Conservation (phyloP, 2,888 invertebrate genomes). For the Parascotia fuliginaria region DNA sequence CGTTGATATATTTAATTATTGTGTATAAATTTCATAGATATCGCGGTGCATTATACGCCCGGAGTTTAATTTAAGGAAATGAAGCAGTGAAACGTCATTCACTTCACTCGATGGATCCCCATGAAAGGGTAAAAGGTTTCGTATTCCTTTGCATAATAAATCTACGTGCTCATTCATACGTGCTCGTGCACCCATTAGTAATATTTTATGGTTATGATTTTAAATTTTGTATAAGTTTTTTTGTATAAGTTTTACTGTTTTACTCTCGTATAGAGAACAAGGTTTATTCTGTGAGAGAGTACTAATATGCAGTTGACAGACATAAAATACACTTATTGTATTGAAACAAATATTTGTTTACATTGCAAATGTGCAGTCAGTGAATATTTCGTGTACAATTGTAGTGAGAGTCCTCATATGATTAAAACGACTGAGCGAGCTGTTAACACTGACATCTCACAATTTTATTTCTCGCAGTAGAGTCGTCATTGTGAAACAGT, state of each 20-base stretch:
- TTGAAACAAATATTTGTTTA: too few species aligned
- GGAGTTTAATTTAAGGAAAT: constrained; percentile 2
- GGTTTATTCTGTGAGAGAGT: too few species aligned
- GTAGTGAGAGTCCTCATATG: neutral
- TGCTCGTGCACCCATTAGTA: too few species aligned
- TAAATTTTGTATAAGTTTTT: too few species aligned
- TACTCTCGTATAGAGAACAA: too few species aligned
- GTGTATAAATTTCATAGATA: too few species aligned
- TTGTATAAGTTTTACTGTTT: too few species aligned
- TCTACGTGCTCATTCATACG: constrained; percentile 2
- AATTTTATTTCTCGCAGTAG: constrained; percentile 35
- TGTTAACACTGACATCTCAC: constrained; percentile 37
- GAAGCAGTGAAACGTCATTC: constrained; percentile 1
- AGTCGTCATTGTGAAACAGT: constrained; percentile 52
- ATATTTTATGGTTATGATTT: too few species aligned
- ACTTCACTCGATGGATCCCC: constrained; percentile 5
- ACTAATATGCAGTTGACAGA: too few species aligned
- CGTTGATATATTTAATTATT: neutral
- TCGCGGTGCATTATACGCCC: constrained; percentile 4
- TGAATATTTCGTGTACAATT: constrained; percentile 7
- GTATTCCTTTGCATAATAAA: constrained; percentile 17
- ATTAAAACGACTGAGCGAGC: constrained; percentile 16
- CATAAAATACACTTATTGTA: too few species aligned
- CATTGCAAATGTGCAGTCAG: too few species aligned
- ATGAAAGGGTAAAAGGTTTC: constrained; percentile 12